phyloP scores from a whole-genome alignment of 2,113 vertebrate genomes.

The Forbesichthys papilliferus region DNA sequence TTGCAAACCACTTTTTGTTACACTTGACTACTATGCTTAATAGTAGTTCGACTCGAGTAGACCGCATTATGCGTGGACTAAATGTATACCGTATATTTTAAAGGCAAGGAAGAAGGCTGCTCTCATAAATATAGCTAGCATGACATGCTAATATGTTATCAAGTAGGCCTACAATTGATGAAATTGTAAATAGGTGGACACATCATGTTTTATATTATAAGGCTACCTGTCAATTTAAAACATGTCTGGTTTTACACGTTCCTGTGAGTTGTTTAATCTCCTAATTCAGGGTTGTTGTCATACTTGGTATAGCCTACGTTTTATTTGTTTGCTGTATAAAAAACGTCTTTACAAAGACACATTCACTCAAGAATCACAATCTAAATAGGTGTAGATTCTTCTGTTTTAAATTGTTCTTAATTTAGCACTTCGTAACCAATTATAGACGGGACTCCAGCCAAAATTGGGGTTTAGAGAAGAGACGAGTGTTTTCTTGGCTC shows the following conservation, averaged over 20 bases:
- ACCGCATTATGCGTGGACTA: conserved; percentile 5
- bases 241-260: too few species aligned
- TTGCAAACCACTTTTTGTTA: neutral
- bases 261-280: too few species aligned
- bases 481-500: conserved; percentile 66
- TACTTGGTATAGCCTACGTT: neutral
- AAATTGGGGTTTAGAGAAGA: conserved; percentile 57
- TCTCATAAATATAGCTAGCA: conserved; percentile 37
- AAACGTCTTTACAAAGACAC: conserved; percentile 8
- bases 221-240: too few species aligned
- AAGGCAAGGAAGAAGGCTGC: neutral
- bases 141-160: conserved; percentile 13
- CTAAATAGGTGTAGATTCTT: too few species aligned
- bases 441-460: conserved; percentile 46
- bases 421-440: conserved; percentile 3
- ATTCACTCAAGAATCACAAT: conserved; percentile 28
- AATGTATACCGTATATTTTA: neutral
- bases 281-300: too few species aligned
- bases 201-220: too few species aligned
- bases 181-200: too few species aligned
- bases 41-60: neutral
- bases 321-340: too few species aligned
- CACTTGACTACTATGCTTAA: neutral
- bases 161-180: conserved; percentile 2
- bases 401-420: too few species aligned